phyloP scores from a whole-genome alignment of 2,113 vertebrate genomes.

The Myrmophylax atrothorax region DNA sequence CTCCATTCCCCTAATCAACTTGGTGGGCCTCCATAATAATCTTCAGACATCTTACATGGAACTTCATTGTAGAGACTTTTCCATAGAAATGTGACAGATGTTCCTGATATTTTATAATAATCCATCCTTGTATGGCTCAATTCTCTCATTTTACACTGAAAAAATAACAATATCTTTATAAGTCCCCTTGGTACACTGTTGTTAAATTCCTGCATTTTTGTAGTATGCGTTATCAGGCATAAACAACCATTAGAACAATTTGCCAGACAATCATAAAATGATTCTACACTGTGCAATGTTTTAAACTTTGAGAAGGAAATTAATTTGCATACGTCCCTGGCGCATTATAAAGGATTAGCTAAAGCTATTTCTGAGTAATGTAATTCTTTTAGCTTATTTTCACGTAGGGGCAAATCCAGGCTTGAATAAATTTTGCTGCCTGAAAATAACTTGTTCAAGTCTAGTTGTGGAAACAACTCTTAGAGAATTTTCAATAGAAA shows the following conservation, averaged over 20 bases:
- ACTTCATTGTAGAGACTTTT: neutral
- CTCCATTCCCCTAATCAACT: neutral
- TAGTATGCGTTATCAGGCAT: neutral
- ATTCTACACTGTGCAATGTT: constrained; percentile 4
- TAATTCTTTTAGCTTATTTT: constrained; percentile 44
- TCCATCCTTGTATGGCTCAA: neutral
- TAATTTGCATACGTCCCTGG: constrained; percentile 61
- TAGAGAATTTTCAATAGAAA: neutral
- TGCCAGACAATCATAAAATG: constrained; percentile 51
- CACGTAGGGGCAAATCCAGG: constrained; percentile 5
- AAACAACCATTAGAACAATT: constrained; percentile 45
- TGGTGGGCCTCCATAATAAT: neutral
- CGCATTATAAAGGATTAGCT: constrained; percentile 65
- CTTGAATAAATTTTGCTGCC: constrained; percentile 20
- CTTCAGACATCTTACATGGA: neutral
- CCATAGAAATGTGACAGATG: neutral
- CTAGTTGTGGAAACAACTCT: neutral
- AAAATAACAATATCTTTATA: neutral
- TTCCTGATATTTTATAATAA: neutral
- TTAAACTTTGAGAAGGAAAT: constrained; percentile 51
- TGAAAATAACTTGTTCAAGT: neutral
- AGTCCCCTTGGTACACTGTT: neutral
- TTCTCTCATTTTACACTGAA: neutral
- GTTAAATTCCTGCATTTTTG: neutral
- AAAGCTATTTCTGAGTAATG: constrained; percentile 49